Evolutionary conservation across 2,113 vertebrate genomes (phyloP), one percentile per base, ranked within the genome.

Genomic region (Ancistrus triradiatus): DNA sequence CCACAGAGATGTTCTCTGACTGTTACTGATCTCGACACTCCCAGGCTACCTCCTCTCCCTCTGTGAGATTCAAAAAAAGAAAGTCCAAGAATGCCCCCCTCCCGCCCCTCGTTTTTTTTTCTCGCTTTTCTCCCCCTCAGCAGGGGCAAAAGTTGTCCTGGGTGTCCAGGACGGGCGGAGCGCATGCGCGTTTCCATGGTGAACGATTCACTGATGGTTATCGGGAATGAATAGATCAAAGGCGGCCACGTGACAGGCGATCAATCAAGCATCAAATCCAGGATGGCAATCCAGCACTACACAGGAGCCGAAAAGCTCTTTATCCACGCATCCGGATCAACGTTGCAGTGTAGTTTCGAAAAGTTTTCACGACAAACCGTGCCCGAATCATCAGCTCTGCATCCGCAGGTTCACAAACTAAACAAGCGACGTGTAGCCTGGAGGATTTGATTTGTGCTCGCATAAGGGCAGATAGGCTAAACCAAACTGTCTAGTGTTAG

Each of bases 191-290:
- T 85, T 77, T 83, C 80, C 66, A 73, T 75, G 82, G 74, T 76
- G 83, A 88, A 79, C 83, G 84, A 87, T 88, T 88, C 86, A 85
- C 83, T 88, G 87, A 88, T 86, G 87, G 82, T 88, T 81, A 90
- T 88, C 84, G 74, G 84, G 82, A 80, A 82, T 86, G 85, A 87
- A 86, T 83, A 85, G 87, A 90, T 88, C 85, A 90, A 90, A 90
- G 85, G 80, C 73, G 55, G 81, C 77, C 73, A 84, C 86, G 75
- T 88, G 88, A 88, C 88, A 85, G 83, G 70, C 84, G 81, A 88
- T 88, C 88, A 90, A 90, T 88, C 87, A 88, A 81, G 86, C 86
- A 85, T 90, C 88, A 90, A 88, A 90, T 88, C 84, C 78, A 79
- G 83, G 81, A 83, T 82, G 87, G 84, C 85, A 85, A 86, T 81